Evolutionary conservation across 2,113 vertebrate species (phyloP), one percentile per base, ranked within the genome.

Genomic region (Semicossyphus pulcher): DNA sequence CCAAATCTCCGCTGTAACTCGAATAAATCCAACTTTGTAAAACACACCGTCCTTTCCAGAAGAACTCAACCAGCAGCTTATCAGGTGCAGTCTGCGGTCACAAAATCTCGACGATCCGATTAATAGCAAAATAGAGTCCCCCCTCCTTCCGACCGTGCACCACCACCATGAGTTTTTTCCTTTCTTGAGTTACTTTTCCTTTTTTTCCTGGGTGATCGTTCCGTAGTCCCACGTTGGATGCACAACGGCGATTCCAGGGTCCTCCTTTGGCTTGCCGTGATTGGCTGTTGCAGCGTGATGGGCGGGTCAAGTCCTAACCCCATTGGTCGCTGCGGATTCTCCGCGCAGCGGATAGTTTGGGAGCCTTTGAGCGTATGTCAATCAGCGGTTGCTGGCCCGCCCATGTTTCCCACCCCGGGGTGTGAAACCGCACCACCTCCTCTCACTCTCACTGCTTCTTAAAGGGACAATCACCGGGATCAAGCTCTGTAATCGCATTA

Each of bases 351-450:
- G 47, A 5, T 14, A 63, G 60, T 70, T n/a, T 60, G 59, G 88
- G 72, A 82, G 83, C 67, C 58, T 52, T 3, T 1, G 44, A 56
- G 7, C 3, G 56, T 34, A 88, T 72, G 95, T 95, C 95, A 92
- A 79, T 95, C 95, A 95, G 31, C 3, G 51, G 56, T 52, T 4
- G 39, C 69, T 72, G 61, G 80, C 60, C 94, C 94, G 87, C 92
- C 95, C 21, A 76, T 39, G 84, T 94, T 95, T 95, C 94, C 94
- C 96, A 96, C 95, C 93, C 94, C 59, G 94, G 89, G 95, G 96
- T 97, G 96, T 95, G 96, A 97, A 97, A 92, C 92, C 91, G 88
- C 95, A 58, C 52, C 91, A 53, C 92, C 92, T 73, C 88, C 90
- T 67, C 81, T 90, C 86, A 91, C 89, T 93, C 91, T 92, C 90